phyloP scores from a whole-genome alignment of 2,113 vertebrate genomes.

The Corvus hawaiiensis region DNA sequence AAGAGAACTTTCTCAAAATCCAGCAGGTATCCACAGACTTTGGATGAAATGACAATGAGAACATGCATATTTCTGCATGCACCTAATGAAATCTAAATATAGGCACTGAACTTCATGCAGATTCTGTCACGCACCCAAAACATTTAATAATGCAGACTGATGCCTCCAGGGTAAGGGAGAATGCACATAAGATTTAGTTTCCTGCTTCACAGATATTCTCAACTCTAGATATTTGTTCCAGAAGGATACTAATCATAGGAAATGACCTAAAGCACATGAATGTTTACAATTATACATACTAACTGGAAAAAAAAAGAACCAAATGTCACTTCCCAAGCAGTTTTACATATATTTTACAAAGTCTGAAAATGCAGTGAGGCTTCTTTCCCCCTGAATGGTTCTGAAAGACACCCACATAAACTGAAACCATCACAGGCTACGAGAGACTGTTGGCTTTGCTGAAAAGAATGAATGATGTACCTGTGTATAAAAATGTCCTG shows the following conservation, averaged over 20 bases:
- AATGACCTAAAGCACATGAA: not conserved
- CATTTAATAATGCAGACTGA: not conserved
- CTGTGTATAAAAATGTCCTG: not conserved
- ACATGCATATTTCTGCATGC: not conserved
- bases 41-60: not conserved
- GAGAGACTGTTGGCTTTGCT: not conserved
- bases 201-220: conserved; percentile 30
- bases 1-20: not conserved
- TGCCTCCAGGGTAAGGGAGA: conserved; percentile 17
- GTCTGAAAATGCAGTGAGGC: not conserved
- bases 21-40: not conserved
- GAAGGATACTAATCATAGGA: conserved; percentile 24
- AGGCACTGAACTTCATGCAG: not conserved
- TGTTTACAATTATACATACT: not conserved
- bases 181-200: not conserved
- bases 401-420: not conserved
- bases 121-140: not conserved
- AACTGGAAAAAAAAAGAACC: not conserved
- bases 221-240: conserved; percentile 36
- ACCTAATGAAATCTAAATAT: not conserved
- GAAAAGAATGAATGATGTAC: not conserved
- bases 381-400: not conserved
- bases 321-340: not conserved
- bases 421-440: not conserved
- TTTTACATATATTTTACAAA: not conserved